Conservation (phyloP, 2,113 vertebrate genomes). For the Centropristis striata region DNA sequence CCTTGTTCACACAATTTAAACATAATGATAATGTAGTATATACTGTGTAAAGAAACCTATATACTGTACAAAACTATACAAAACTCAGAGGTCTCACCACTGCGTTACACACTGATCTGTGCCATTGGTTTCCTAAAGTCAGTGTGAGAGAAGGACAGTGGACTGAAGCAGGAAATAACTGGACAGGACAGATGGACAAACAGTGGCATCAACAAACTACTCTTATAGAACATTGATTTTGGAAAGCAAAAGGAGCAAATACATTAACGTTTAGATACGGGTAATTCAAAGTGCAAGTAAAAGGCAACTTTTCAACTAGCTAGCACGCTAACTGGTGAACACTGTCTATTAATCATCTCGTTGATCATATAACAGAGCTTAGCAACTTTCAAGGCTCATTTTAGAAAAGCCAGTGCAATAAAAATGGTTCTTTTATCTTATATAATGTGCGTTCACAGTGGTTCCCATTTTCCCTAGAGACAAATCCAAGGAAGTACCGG, state of each 20-base stretch:
- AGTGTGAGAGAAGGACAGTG: constrained; percentile 1
- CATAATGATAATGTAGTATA: constrained; percentile 49
- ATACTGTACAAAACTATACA: constrained; percentile 77
- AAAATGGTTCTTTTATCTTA: too few species aligned
- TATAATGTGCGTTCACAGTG: too few species aligned
- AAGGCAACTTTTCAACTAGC: too few species aligned
- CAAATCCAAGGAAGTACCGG: too few species aligned
- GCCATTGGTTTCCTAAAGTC: constrained; percentile 35
- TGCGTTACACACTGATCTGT: constrained; percentile 52
- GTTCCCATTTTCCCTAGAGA: too few species aligned
- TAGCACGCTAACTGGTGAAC: too few species aligned
- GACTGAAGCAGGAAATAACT: not conserved
- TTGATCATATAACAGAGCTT: too few species aligned
- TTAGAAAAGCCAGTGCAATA: too few species aligned
- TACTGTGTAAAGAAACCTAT: constrained; percentile 66
- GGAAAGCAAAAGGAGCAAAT: constrained; percentile 2
- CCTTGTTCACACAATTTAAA: constrained; percentile 44
- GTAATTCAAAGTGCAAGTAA: too few species aligned
- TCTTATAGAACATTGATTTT: constrained; percentile 23
- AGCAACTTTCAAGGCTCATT: too few species aligned
- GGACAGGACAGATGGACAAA: constrained; percentile 27
- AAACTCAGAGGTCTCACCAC: constrained; percentile 39
- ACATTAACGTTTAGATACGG: too few species aligned
- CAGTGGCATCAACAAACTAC: constrained; percentile 7
- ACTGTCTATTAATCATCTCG: too few species aligned